Percentiles rank a stretch among this genome's conserved stretches.
Conservation (phyloP, 2,113 vertebrate genomes). For the Dunckerocampus dactyliophorus region DNA sequence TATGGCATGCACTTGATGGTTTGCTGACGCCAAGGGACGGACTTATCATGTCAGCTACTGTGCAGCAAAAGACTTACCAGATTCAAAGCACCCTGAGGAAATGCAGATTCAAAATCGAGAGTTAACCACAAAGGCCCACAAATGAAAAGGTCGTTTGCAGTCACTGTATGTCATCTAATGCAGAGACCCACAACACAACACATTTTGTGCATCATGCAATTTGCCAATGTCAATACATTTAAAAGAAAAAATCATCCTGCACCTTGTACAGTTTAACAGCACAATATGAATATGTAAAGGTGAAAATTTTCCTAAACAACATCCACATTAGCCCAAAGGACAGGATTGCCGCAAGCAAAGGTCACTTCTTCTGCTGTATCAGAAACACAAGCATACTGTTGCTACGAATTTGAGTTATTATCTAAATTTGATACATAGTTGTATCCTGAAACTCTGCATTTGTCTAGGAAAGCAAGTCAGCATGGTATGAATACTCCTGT, state of each 20-base stretch:
- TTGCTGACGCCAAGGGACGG: too few relatives aligned
- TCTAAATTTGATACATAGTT: conserved; percentile 39
- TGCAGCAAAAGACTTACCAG: not conserved
- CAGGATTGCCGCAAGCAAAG: conserved; percentile 32
- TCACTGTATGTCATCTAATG: not conserved
- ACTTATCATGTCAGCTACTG: not conserved
- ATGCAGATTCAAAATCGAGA: too few relatives aligned
- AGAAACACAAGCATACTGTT: too few relatives aligned
- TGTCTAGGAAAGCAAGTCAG: conserved; percentile 17
- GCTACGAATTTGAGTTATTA: conserved; percentile 28
- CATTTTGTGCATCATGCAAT: too few relatives aligned
- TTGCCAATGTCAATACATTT: too few relatives aligned
- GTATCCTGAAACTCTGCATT: conserved; percentile 9
- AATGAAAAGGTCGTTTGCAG: not conserved
- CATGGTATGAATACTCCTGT: conserved; percentile 27
- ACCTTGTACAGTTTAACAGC: not conserved
- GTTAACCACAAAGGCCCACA: not conserved
- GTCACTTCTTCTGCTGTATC: conserved; percentile 45
- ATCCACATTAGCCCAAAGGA: conserved; percentile 36
- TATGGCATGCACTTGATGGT: not conserved
- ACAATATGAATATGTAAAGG: conserved; percentile 1
- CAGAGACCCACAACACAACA: not conserved
- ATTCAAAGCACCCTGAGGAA: not conserved
- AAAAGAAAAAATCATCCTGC: too few relatives aligned
- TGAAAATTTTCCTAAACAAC: not conserved